phyloP scores from a whole-genome alignment of 2,797 vertebrate genomes.

The Molossus molossus region DNA sequence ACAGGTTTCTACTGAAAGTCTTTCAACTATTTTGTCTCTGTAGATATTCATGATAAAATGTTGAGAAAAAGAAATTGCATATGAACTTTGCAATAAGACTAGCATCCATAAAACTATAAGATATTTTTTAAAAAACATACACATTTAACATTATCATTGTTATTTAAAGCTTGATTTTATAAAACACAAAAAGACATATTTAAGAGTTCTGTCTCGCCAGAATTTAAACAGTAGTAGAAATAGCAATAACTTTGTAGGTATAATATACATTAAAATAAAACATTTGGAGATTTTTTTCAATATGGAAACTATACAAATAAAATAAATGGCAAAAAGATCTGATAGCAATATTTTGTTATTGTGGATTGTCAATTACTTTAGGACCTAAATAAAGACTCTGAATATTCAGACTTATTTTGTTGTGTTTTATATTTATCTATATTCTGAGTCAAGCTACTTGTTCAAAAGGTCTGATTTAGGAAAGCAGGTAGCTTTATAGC shows the following conservation, averaged over 20 bases:
- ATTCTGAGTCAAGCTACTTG: conserved; percentile 43
- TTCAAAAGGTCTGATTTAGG: conserved; percentile 32
- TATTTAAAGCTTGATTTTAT: conserved; percentile 75
- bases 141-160: conserved; percentile 67
- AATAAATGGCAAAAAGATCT: background rate
- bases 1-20: background rate
- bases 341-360: background rate
- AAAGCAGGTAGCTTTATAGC: background rate
- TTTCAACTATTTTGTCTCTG: background rate
- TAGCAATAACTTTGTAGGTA: conserved; percentile 21
- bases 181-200: background rate
- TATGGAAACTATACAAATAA: conserved; percentile 37
- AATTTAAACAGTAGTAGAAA: conserved; percentile 36
- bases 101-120: background rate
- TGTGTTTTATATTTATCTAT: conserved; percentile 1
- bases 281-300: conserved; percentile 14
- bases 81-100: background rate
- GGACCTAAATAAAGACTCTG: background rate
- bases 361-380: background rate
- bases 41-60: background rate
- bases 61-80: background rate
- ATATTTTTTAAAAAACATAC: conserved; percentile 59
- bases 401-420: conserved; percentile 25
- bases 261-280: conserved; percentile 70
- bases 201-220: conserved; percentile 48